These are phyloP conservation scores for Eupithecia vulgata DNA, from an alignment of 2,888 invertebrate species.

Conservation along the genomic window DNA sequence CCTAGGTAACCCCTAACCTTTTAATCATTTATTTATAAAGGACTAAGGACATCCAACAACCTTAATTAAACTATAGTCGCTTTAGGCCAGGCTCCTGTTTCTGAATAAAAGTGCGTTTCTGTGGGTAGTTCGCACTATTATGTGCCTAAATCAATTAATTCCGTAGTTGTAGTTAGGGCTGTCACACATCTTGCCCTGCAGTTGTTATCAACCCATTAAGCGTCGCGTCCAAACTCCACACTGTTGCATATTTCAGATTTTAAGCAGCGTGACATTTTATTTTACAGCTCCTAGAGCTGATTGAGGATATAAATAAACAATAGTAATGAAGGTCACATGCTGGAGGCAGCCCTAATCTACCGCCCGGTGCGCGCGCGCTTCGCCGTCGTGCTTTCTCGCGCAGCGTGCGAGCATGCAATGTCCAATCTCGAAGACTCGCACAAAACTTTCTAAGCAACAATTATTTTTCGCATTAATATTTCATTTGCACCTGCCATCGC, in stretches of 20 bases:
- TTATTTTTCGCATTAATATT: constrained; percentile 83
- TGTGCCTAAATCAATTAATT: background rate
- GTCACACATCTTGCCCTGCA: background rate
- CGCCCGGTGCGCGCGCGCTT: constrained; percentile 48
- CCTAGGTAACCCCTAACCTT: too few species aligned
- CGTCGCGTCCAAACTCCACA: background rate
- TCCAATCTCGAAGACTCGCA: constrained; percentile 74
- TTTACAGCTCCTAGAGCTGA: background rate
- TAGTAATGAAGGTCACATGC: constrained; percentile 39
- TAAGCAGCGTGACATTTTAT: background rate
- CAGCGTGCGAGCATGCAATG: constrained; percentile 81
- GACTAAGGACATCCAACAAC: background rate
- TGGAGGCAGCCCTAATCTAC: constrained; percentile 42
- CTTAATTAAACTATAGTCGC: background rate
- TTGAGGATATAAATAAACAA: constrained; percentile 4
- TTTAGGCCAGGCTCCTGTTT: background rate
- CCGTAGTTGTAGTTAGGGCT: background rate
- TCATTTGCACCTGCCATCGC: constrained; percentile 71
- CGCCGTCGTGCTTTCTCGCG: constrained; percentile 80
- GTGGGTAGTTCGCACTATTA: background rate
- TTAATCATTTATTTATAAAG: background rate
- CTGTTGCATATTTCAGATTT: background rate
- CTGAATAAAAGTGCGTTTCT: background rate
- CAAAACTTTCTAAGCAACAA: constrained; percentile 83
- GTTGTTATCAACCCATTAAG: background rate